These are phyloP conservation scores for Drosophila truncata DNA, from an alignment of 1,140 invertebrate species.

Conservation along the genomic window DNA sequence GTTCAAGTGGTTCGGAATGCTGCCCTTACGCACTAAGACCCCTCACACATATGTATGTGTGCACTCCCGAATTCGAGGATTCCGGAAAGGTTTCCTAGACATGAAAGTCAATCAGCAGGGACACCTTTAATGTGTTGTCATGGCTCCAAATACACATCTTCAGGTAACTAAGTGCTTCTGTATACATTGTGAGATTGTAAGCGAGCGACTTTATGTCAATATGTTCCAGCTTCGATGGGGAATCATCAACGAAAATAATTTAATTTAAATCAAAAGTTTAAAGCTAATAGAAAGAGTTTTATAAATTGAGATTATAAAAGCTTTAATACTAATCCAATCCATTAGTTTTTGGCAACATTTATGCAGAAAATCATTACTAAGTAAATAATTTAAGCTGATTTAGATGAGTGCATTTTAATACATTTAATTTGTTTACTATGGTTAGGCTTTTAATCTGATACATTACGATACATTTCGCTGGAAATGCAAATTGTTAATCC, in stretches of 20 bases:
- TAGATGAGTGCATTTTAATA: neutral
- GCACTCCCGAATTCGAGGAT: neutral
- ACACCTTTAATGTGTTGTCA: conserved; percentile 38
- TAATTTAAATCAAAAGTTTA: neutral
- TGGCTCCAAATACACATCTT: conserved; percentile 4
- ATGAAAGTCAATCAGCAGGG: conserved; percentile 50
- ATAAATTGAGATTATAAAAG: neutral
- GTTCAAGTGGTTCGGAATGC: neutral
- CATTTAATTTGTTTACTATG: neutral
- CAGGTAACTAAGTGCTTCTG: conserved; percentile 13
- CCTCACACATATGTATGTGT: conserved; percentile 17
- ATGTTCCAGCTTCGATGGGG: neutral
- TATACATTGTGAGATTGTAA: conserved; percentile 1
- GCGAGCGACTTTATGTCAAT: neutral
- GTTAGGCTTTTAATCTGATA: neutral
- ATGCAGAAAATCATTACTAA: neutral
- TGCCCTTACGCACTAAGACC: conserved; percentile 9
- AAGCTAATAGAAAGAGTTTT: neutral
- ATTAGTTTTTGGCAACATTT: neutral
- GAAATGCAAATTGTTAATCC: neutral
- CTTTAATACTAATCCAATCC: neutral
- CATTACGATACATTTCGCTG: neutral
- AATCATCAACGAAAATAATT: conserved; percentile 1
- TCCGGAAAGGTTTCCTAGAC: conserved; percentile 36
- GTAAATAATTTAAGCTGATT: neutral